A percentile compares a stretch with the other conserved stretches of the same genome.
phyloP scores from a whole-genome alignment of 1,140 invertebrate species.

The Grapholita molesta region DNA sequence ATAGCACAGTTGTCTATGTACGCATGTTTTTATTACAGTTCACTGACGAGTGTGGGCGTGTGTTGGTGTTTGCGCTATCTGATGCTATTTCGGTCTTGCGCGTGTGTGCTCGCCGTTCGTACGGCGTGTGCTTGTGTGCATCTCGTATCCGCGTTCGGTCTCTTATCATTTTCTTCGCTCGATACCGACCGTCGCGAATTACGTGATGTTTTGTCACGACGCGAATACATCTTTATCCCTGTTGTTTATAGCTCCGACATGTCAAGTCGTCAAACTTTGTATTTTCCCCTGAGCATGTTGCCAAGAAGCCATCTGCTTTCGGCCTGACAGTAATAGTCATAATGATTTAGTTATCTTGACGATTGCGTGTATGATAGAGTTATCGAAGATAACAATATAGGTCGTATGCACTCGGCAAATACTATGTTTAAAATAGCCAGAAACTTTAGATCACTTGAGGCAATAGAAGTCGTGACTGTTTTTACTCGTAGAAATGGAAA shows the following conservation, averaged over 20 bases:
- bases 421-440: background rate
- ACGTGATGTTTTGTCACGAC: slow-evolving; percentile 35
- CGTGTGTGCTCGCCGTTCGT: slow-evolving; percentile 45
- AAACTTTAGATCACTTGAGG: background rate
- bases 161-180: slow-evolving; percentile 65
- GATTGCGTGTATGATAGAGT: background rate
- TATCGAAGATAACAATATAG: background rate
- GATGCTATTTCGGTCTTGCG: slow-evolving; percentile 59
- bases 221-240: background rate
- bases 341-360: background rate
- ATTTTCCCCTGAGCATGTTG: background rate
- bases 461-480: too few relatives aligned
- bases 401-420: slow-evolving; percentile 4
- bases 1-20: slow-evolving; percentile 56
- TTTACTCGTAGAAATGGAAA: too few relatives aligned
- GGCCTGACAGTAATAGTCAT: background rate
- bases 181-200: slow-evolving; percentile 51
- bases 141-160: slow-evolving; percentile 60
- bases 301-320: background rate
- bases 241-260: background rate
- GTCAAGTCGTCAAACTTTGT: background rate
- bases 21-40: slow-evolving; percentile 74
- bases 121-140: slow-evolving; percentile 38
- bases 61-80: slow-evolving; percentile 74
- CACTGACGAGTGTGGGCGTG: slow-evolving; percentile 67